Percentiles rank a stretch among this genome's conserved stretches.
Evolutionary conservation across 2,888 invertebrate genomes (phyloP).

Genomic region (Leptura quadrifasciata): DNA sequence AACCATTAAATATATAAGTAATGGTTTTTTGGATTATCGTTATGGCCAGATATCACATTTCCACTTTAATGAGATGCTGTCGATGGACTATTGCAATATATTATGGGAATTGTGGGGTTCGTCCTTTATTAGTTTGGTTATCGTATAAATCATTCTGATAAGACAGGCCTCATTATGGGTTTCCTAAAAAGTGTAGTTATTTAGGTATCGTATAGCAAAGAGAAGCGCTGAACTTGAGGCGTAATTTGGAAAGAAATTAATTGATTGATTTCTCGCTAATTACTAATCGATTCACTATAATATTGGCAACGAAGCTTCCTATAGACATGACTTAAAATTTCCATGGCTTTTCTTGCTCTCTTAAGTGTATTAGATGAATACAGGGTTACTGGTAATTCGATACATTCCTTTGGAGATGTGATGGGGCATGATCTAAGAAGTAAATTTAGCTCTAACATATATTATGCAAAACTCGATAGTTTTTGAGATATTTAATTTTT

Average conservation of each 20-base stretch:
- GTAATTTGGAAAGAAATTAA: slow-evolving; percentile 14
- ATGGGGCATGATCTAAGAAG: no score
- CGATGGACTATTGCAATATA: slow-evolving; percentile 52
- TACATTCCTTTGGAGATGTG: no score
- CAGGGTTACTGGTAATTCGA: no score
- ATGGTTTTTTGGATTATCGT: slow-evolving; percentile 67
- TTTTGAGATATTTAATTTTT: no score
- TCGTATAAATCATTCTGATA: slow-evolving; percentile 46
- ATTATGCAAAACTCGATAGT: no score
- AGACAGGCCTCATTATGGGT: slow-evolving; percentile 46
- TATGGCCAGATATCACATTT: slow-evolving; percentile 65
- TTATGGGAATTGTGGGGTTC: slow-evolving; percentile 52
- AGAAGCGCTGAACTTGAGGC: neutral
- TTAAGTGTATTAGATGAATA: no score
- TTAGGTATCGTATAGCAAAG: slow-evolving; percentile 4
- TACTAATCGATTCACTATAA: neutral
- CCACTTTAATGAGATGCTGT: slow-evolving; percentile 65
- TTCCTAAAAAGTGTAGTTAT: slow-evolving; percentile 35
- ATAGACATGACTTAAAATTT: no score
- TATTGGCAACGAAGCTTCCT: neutral
- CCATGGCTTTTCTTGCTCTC: no score
- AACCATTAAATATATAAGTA: slow-evolving; percentile 67
- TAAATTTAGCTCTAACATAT: no score
- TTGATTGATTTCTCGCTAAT: neutral
- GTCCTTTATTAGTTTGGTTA: slow-evolving; percentile 47